These are phyloP conservation scores for Muntiacus reevesi DNA, from an alignment of 2,113 vertebrate genomes.

Conservation along the genomic window DNA sequence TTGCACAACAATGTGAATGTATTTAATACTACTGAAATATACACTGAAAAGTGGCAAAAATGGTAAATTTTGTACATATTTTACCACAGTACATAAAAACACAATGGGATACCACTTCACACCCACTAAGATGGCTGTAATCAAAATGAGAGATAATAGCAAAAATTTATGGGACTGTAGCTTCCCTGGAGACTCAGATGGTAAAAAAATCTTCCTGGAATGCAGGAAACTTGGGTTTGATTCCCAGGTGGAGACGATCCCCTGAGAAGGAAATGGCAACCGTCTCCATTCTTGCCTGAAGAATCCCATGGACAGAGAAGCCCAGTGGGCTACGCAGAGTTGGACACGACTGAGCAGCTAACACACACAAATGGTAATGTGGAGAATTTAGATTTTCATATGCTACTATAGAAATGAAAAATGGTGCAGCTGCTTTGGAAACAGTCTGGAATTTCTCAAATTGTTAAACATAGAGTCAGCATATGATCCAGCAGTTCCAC, in stretches of 20 bases:
- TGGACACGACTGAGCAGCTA: not conserved
- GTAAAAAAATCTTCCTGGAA: not conserved
- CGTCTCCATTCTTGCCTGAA: not conserved
- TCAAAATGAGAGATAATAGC: not conserved
- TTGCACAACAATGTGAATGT: not conserved
- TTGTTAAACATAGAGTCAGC: not conserved
- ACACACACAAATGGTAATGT: not conserved
- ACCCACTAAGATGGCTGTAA: not conserved
- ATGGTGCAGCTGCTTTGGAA: not conserved
- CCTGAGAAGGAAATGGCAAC: not conserved
- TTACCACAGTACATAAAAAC: not conserved
- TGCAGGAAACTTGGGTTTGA: not conserved
- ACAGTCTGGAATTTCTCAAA: not conserved
- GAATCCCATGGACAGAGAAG: not conserved
- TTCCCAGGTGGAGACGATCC: not conserved
- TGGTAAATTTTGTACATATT: not conserved
- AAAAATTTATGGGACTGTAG: not conserved
- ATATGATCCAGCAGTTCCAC: not conserved
- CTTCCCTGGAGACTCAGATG: not conserved
- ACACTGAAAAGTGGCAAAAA: not conserved
- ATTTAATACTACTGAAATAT: not conserved
- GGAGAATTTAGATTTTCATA: not conserved
- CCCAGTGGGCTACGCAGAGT: not conserved
- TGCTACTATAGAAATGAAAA: not conserved
- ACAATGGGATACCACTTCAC: not conserved